phyloP scores from a whole-genome alignment of 1,140 invertebrate species.

The Drosophila novamexicana region DNA sequence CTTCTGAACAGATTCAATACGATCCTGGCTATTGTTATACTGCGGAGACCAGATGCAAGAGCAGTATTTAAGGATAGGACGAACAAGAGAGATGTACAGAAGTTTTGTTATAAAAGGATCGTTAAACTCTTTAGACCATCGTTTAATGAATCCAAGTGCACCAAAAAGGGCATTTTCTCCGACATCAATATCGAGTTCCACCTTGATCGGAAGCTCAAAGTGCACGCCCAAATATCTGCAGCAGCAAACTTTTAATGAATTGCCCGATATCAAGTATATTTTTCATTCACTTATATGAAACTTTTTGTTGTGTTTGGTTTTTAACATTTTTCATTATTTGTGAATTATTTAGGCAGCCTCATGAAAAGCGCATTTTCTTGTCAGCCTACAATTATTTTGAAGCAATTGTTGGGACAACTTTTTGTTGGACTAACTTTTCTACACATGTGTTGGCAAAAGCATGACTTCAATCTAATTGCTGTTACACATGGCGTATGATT shows the following conservation, averaged over 20 bases:
- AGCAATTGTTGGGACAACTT: not conserved
- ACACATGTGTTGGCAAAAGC: constrained; percentile 6
- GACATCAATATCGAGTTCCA: constrained; percentile 7
- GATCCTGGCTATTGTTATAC: no score
- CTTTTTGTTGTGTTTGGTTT: not conserved
- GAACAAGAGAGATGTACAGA: no score
- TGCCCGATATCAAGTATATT: not conserved
- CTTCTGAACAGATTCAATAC: no score
- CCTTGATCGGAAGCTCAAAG: not conserved
- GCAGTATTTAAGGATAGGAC: no score
- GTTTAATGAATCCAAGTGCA: no score
- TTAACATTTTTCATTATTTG: not conserved
- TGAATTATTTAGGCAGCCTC: no score
- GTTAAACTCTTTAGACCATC: no score
- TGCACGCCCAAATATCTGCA: not conserved
- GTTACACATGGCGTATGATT: constrained; percentile 77
- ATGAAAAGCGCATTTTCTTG: not conserved
- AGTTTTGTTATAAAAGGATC: no score
- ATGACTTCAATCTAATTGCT: constrained; percentile 42
- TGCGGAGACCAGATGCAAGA: no score
- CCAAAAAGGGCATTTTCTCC: not conserved
- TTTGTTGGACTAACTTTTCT: constrained; percentile 1
- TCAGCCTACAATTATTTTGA: not conserved
- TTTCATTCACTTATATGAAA: not conserved
- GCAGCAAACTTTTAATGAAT: no score